phyloP scores from a whole-genome alignment of 2,888 invertebrate genomes.

The Plebejus argus region DNA sequence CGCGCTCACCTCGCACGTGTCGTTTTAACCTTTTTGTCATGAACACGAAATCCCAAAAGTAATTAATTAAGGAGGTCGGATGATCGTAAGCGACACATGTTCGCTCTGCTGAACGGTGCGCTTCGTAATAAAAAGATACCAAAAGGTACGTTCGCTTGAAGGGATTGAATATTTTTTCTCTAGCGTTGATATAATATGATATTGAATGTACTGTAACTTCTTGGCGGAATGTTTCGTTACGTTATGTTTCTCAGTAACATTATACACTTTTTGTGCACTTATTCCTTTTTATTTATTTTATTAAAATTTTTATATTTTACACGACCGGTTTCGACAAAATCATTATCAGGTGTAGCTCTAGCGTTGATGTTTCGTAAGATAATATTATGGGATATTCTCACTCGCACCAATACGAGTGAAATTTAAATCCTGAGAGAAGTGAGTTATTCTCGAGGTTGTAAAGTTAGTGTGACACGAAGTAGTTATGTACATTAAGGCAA shows the following conservation, averaged over 20 bases:
- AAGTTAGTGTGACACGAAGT: neutral
- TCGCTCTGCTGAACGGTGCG: slow-evolving; percentile 43
- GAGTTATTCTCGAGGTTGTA: no score
- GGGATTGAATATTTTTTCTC: neutral
- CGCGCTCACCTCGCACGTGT: slow-evolving; percentile 20
- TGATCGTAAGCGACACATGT: slow-evolving; percentile 47
- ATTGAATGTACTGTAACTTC: no score
- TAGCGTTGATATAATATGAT: neutral
- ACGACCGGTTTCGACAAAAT: no score
- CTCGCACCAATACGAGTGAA: no score
- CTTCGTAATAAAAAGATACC: slow-evolving; percentile 39
- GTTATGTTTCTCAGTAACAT: no score
- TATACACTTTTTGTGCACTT: no score
- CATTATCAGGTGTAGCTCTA: no score
- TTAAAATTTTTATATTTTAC: no score
- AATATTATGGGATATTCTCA: no score
- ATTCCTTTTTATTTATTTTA: no score
- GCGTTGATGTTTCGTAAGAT: neutral
- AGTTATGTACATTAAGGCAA: neutral
- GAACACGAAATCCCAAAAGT: slow-evolving; percentile 43
- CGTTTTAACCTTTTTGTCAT: slow-evolving; percentile 41
- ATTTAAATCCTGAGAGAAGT: no score
- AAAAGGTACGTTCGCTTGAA: neutral
- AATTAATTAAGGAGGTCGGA: slow-evolving; percentile 56
- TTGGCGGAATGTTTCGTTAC: no score